phyloP scores from a whole-genome alignment of 2,888 invertebrate species.

The Drosophila kuntzei region DNA sequence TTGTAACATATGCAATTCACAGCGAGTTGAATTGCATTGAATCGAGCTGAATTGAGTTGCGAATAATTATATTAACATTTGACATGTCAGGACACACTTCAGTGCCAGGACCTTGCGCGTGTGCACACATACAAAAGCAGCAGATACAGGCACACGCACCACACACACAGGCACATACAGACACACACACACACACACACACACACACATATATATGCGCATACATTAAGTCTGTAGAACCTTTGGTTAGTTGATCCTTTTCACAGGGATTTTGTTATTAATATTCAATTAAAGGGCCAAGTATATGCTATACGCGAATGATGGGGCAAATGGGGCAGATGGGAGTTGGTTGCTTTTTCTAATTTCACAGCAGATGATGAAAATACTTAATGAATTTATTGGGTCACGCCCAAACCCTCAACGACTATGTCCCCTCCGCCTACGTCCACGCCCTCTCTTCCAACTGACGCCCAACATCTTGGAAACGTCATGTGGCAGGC shows the following conservation, averaged over 20 bases:
- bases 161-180: neutral
- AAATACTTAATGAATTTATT: constrained; percentile 60
- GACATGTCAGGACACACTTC: constrained; percentile 44
- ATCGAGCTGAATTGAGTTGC: constrained; percentile 28
- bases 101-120: constrained; percentile 28
- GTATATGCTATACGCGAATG: too few relatives aligned
- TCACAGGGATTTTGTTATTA: constrained; percentile 73
- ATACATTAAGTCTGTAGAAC: constrained; percentile 46
- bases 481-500: constrained; percentile 57
- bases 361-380: constrained; percentile 38
- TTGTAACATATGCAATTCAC: constrained; percentile 26
- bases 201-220: constrained; percentile 12
- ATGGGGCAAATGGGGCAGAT: too few relatives aligned
- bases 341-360: constrained; percentile 19
- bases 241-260: constrained; percentile 34
- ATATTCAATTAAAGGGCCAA: constrained; percentile 75
- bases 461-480: constrained; percentile 32
- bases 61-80: constrained; percentile 68
- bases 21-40: constrained; percentile 9
- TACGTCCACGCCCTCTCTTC: neutral
- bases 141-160: neutral
- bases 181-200: neutral
- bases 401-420: constrained; percentile 42
- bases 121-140: constrained; percentile 31
- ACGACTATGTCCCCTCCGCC: neutral